Base-by-base conservation (phyloP, 2,888 invertebrate genomes). In the Andrena trimmerana region DNA sequence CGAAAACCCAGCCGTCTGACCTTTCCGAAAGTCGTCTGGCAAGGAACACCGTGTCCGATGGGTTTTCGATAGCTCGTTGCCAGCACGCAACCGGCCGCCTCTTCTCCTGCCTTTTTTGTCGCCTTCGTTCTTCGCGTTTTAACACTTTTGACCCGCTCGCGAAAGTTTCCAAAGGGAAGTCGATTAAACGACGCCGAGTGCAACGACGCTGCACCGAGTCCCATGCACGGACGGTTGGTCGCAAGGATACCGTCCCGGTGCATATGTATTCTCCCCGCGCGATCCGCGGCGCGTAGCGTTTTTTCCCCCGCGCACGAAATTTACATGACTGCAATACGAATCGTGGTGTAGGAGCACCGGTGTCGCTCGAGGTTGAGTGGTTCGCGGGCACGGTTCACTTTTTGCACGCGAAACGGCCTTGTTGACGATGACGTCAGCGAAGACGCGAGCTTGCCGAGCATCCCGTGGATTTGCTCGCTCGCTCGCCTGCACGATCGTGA, bases 1-100 rank as follows among this genome's bases (percentile, higher is more conserved):
- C 85, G 75, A 80, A 81, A 83, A 85, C 78, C 73, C 52, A 33
- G 57, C 57, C 77, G 83, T 83, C 77, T 79, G 81, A 83, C 83
- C 79, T 87, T 85, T 85, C 69, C 67, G 66, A 87, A 81, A 85
- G 83, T 83, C 81, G 81, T 81, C 77, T 65, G 67, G 42, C 69
- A 52, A 36, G 60, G 60, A 65, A 52, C 74, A 66, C 81, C 82
- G 84, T 74, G 77, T 81, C 83, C 86, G 87, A 90, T 90, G 88
- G 87, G 84, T 91, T 90, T 89, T 82, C 90, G 88, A 91, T 90
- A 90, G 89, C 89, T 89, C 86, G 87, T 88, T 87, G 86, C 84
- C 88, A 86, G 86, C 89, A 88, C 86, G 81, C 81, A 88, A 90
- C 16, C 42, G 16, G 16, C 42, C 42, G 42, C 16, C 13, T 42